Base-by-base conservation (phyloP, 2,888 invertebrate species). In the Drosophila subquinaria region DNA sequence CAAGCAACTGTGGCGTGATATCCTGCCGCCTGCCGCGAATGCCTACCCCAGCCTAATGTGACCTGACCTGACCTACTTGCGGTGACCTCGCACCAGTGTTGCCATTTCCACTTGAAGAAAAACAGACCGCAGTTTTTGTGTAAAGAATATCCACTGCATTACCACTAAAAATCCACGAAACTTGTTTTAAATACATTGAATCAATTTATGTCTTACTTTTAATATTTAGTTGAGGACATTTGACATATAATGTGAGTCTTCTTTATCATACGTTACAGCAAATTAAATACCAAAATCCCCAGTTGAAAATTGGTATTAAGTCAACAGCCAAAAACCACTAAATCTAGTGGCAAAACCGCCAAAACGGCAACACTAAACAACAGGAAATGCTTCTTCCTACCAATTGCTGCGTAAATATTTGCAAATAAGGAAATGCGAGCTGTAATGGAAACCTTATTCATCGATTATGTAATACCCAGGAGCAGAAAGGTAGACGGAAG, bases 31-130 rank as follows among this genome's bases (percentile, higher is more conserved):
- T 45, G 36, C 42, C 43, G 51, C 52, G 15, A 30, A 56, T 20
- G 36, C 52, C 62, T 50, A 10, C 40, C 47, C 74, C 15, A 38
- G 30, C 20, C 55, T 33, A 47, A 43, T 33, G 38, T 60, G 69
- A 62, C 82, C 68, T 60, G 69, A 62, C 73, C 88, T 83, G 83
- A 89, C 83, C 83, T 83, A 83, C 69, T 83, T 80, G 65, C 27
- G 81, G 38, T 67, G 87, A 56, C 79, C 76, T 62, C 76, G 57
- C 20, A 10, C 53, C 43, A 36, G n/a, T 4, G 35, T 20, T n/a
- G 42, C 35, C 38, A 8, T n/a, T 38, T n/a, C 0, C 38, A 8
- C 6, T 4, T 13, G 1, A 36, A 1, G 11, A 13, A 36, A 35
- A 36, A 36, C 13, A 11, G 11, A 36, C 13, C 1, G 11, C 4